Base-by-base conservation (phyloP, 2,113 vertebrate genomes). In the Taurulus bubalis region DNA sequence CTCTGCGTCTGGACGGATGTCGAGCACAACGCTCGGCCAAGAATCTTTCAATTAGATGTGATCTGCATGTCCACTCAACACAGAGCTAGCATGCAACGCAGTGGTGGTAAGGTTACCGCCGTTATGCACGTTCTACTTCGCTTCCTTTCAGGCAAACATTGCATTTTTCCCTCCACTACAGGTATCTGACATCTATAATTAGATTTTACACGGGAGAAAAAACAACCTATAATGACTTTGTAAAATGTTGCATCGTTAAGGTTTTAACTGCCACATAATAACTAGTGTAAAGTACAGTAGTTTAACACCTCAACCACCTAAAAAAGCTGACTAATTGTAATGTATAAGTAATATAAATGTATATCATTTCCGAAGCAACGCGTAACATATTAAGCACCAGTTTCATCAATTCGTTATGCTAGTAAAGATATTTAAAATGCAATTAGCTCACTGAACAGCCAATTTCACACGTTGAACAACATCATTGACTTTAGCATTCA, bases 1-100 rank as follows among this genome's bases (percentile, higher is more conserved):
- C 42, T 67, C 6, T 64, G 56, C 55, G 63, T 85, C 63, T 59
- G 38, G 53, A 20, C 49, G 66, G 68, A 68, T 71, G 30, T 83
- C 56, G 69, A 47, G 60, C 28, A 47, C 14, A n/a, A 59, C 51
- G 28, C 58, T 58, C 24, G 36, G 32, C 18, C 26, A 38, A 68
- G 9, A 24, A 40, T 10, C 9, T 28, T 34, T 77, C 26, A 59
- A 12, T 77, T 34, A 71, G 64, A 67, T 60, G 16, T 53, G 65
- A 70, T 56, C 14, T 22, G 5, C n/a, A 30, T 65, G 20, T 42
- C 38, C 12, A 1, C 28, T 51, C 6, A 28, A 12, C 34, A 58
- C 55, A 26, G 5, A 55, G 42, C 28, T 15, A 32, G 20, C 12
- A 38, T 8, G 60, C 11, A n/a, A 51, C 22, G 22, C 40, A 68